These are phyloP conservation scores for Spilogale gracilis DNA, from an alignment of 2,113 vertebrate genomes.

Conservation along the genomic window DNA sequence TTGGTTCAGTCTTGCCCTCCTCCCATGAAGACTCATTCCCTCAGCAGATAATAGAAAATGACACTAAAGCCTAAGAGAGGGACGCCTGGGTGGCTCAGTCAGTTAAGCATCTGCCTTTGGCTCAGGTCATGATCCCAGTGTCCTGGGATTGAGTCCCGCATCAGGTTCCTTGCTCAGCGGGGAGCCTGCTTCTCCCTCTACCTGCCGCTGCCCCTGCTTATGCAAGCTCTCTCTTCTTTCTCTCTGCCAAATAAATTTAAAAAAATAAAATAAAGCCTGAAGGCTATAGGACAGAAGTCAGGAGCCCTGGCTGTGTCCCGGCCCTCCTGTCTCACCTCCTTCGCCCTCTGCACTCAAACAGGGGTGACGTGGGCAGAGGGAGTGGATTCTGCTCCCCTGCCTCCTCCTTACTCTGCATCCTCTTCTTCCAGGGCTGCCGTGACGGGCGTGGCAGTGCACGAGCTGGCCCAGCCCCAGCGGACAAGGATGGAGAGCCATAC, in stretches of 20 bases:
- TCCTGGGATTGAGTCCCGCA: too few species aligned
- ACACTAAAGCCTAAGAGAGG: neutral
- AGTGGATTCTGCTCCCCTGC: neutral
- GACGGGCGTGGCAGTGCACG: neutral
- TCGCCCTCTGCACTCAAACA: neutral
- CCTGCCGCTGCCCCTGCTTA: neutral
- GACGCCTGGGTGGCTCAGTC: neutral
- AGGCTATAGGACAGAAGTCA: neutral
- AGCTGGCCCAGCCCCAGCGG: neutral
- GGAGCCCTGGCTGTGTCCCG: neutral
- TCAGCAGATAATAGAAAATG: neutral
- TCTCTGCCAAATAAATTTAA: neutral
- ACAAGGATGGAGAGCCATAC: conserved; percentile 3
- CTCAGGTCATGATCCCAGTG: neutral
- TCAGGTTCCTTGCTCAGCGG: too few species aligned
- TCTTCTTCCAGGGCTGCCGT: conserved; percentile 67
- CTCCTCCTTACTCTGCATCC: neutral
- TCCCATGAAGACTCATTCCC: neutral
- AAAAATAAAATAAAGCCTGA: neutral
- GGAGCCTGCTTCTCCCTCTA: neutral
- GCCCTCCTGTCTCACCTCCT: neutral
- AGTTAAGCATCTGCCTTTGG: neutral
- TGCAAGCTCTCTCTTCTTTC: neutral
- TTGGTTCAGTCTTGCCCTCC: neutral
- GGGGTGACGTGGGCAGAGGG: neutral